Base-by-base conservation (phyloP, 2,888 invertebrate species). In the Myopa tessellatipennis region DNA sequence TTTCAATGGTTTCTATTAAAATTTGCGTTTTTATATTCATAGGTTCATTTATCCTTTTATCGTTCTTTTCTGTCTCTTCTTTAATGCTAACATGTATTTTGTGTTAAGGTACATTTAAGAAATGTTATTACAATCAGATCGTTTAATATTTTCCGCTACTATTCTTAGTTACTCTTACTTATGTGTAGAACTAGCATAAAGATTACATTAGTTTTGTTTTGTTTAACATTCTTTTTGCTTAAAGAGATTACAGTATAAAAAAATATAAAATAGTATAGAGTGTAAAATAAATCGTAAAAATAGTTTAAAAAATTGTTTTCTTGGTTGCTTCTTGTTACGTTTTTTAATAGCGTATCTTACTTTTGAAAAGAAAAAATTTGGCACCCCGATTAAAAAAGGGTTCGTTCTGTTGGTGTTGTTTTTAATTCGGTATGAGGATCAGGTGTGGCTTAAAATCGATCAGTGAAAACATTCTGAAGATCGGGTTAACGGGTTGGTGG, bases 91-190 rank as follows among this genome's bases (percentile, higher is more conserved):
- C 55, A 58, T 76, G 65, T 14, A 63, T 77, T 79, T 18, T 77
- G n/a, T 74, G 69, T 76, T 74, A 78, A 79, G 79, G 78, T 79
- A 79, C 79, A 79, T 79, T 78, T 78, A 79, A 79, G 67, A 74
- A 69, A 69, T 55, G 58, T 79, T 78, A 76, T 79, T 77, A 78
- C 78, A 79, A 77, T 72, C 77, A 77, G 71, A 74, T 63, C 67
- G 67, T 58, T 74, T 55, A 34, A 38, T 55, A 55, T 36, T 18
- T 74, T 3, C 34, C 26, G 16, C 36, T 74, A 16, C 16, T 60
- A 8, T 58, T 60, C n/a, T 40, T 38, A 7, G 8, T 55, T 38
- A 16, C 52, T 63, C 14, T 36, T 70, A 55, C 14, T n/a, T 26
- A 26, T 26, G 26, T 26, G 26, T 26, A 26, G 26, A 26, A 40